Evolutionary conservation across 2,113 vertebrate genomes (phyloP).

Genomic region (Columbina picui): DNA sequence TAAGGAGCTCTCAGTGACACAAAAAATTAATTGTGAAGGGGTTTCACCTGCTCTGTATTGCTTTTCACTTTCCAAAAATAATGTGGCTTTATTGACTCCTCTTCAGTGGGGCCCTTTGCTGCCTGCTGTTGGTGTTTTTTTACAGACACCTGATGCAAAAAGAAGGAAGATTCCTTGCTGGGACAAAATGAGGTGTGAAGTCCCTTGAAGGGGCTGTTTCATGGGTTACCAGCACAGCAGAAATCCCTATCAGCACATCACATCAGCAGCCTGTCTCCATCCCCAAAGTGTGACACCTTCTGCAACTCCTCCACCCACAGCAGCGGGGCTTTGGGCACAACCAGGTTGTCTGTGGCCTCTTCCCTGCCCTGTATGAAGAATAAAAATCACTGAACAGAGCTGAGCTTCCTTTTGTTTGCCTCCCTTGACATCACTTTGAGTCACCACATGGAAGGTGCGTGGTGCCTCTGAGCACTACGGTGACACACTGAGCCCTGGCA

Average conservation of each 20-base stretch:
- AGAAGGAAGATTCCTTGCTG: neutral
- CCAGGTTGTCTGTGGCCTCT: neutral
- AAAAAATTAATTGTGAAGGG: neutral
- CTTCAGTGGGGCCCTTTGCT: neutral
- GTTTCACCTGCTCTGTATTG: neutral
- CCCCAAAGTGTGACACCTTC: neutral
- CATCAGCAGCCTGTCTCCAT: rapidly evolving
- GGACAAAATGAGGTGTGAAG: neutral
- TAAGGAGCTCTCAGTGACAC: neutral
- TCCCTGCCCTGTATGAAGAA: neutral
- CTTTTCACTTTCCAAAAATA: neutral
- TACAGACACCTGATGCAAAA: neutral
- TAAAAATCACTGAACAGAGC: neutral
- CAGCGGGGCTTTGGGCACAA: neutral
- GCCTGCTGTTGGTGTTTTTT: rapidly evolving
- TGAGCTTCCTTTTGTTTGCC: neutral
- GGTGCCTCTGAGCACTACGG: neutral
- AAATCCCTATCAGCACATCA: neutral
- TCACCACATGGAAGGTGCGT: neutral
- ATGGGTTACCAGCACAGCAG: neutral
- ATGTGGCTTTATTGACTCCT: neutral
- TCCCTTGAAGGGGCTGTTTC: neutral
- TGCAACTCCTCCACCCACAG: rapidly evolving
- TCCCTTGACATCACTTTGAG: neutral
- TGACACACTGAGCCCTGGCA: neutral